Evolutionary conservation across 2,888 invertebrate genomes (phyloP).

Genomic region (Tupiocoris notatus): DNA sequence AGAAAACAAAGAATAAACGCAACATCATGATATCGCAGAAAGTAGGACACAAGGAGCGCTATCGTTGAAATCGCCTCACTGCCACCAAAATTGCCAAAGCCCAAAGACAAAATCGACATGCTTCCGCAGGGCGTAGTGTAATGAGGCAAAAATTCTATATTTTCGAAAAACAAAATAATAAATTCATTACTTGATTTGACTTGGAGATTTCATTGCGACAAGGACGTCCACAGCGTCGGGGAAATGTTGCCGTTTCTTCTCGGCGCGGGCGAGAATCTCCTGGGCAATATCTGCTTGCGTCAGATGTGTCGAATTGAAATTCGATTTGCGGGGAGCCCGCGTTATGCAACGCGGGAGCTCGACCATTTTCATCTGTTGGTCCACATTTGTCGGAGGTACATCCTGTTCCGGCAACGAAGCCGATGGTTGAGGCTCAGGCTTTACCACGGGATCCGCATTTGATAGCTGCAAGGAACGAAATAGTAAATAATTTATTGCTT

Average conservation of each 20-base stretch:
- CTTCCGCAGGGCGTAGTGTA: too few species aligned
- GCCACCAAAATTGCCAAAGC: too few species aligned
- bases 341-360: background rate
- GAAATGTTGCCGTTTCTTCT: constrained; percentile 55
- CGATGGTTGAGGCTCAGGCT: background rate
- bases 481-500: too few species aligned
- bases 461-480: too few species aligned
- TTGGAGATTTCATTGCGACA: constrained; percentile 59
- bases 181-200: constrained; percentile 49
- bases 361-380: background rate
- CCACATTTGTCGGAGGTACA: background rate
- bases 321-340: constrained; percentile 35
- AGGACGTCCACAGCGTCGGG: constrained; percentile 56
- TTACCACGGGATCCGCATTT: background rate
- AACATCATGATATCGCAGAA: too few species aligned
- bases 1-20: too few species aligned
- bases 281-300: constrained; percentile 60
- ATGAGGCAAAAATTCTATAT: too few species aligned
- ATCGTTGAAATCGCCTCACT: too few species aligned
- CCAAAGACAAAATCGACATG: too few species aligned
- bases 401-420: background rate
- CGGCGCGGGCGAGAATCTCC: constrained; percentile 58
- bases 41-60: too few species aligned
- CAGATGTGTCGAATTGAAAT: constrained; percentile 57
- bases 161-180: background rate